Percentiles rank a stretch among this genome's conserved stretches.
phyloP scores from a whole-genome alignment of 2,888 invertebrate genomes.

The Microdon myrmicae region DNA sequence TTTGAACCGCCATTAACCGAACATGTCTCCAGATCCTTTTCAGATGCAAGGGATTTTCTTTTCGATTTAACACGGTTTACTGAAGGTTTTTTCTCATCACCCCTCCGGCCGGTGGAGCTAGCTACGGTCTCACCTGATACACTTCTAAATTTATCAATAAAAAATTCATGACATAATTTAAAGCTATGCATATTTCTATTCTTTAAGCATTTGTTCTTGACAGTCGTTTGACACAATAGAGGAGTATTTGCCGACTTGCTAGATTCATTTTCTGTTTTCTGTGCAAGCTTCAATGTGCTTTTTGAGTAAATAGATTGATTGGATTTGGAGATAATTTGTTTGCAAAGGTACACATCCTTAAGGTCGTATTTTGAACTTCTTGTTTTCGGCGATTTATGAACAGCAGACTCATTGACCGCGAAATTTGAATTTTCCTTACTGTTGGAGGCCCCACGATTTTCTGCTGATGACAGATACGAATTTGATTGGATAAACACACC shows the following conservation, averaged over 20 bases:
- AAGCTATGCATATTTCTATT: no score
- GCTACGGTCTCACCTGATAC: background rate
- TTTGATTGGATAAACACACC: slow-evolving; percentile 67
- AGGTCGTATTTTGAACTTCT: slow-evolving; percentile 39
- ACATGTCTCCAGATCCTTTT: slow-evolving; percentile 42
- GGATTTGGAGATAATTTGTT: slow-evolving; percentile 46
- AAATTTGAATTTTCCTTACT: slow-evolving; percentile 16
- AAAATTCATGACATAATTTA: slow-evolving; percentile 48
- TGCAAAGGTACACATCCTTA: slow-evolving; percentile 44
- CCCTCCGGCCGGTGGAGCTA: background rate
- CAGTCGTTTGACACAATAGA: no score
- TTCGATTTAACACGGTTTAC: slow-evolving; percentile 38
- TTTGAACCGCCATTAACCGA: no score
- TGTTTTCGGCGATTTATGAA: slow-evolving; percentile 30
- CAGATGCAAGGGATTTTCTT: slow-evolving; percentile 47
- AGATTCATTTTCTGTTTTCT: no score
- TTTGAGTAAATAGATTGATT: slow-evolving; percentile 30
- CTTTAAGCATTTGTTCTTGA: no score
- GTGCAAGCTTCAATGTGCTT: slow-evolving; percentile 28
- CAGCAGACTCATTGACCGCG: slow-evolving; percentile 15
- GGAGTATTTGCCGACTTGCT: no score
- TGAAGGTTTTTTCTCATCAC: slow-evolving; percentile 43
- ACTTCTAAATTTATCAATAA: slow-evolving; percentile 26
- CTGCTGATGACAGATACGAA: slow-evolving; percentile 61
- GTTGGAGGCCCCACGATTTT: slow-evolving; percentile 22